Percentiles rank a stretch among this genome's conserved stretches.
These are phyloP conservation scores for Pomatorhinus ruficollis DNA, from an alignment of 2,113 vertebrate species.

Conservation along the genomic window DNA sequence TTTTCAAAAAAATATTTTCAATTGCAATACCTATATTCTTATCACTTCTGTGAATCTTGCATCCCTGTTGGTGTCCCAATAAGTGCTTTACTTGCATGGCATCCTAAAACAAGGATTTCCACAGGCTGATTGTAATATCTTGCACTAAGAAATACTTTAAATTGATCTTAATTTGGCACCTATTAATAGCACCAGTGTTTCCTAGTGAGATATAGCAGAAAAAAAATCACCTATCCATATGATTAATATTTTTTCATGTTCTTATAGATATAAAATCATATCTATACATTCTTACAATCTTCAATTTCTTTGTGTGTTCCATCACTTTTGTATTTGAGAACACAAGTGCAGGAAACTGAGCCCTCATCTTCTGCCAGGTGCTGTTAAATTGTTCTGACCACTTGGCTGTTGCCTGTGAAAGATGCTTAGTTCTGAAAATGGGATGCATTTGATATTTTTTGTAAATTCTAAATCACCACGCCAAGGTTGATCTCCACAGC, in stretches of 20 bases:
- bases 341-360: background rate
- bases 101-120: background rate
- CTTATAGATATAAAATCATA: background rate
- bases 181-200: background rate
- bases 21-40: background rate
- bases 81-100: background rate
- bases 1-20: background rate
- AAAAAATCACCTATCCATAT: background rate
- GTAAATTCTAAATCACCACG: background rate
- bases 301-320: background rate
- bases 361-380: background rate
- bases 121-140: background rate
- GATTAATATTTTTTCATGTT: background rate
- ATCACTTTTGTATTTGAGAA: background rate
- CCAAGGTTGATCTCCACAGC: background rate
- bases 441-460: accelerated
- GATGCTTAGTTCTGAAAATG: background rate
- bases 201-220: background rate
- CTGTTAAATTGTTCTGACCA: background rate
- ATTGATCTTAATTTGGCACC: background rate
- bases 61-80: background rate
- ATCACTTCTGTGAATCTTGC: background rate
- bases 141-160: background rate
- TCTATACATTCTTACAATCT: background rate
- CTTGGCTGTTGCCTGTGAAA: background rate